These are phyloP conservation scores for Osmerus mordax DNA, from an alignment of 2,113 vertebrate species.

Conservation along the genomic window DNA sequence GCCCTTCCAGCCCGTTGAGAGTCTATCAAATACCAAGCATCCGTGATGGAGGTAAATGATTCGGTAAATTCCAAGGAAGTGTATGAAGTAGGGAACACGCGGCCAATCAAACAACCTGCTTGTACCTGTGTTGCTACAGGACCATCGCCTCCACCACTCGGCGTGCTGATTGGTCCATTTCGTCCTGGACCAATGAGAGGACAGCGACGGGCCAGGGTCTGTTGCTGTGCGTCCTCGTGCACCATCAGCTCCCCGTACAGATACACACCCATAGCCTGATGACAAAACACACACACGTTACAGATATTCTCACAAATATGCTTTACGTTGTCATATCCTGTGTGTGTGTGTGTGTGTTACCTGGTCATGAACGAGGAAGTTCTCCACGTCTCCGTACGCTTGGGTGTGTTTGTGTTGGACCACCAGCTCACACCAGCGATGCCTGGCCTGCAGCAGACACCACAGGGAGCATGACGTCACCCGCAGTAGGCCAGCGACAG, in stretches of 20 bases:
- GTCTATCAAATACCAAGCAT: too few relatives aligned
- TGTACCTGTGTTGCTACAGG: constrained; percentile 68
- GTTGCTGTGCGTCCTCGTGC: constrained; percentile 84
- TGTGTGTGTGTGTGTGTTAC: constrained; percentile 56
- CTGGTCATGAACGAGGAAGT: constrained; percentile 86
- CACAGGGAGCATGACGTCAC: constrained; percentile 1
- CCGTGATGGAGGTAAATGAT: too few relatives aligned
- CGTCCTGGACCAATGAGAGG: constrained; percentile 77
- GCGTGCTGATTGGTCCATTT: constrained; percentile 83
- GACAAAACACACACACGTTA: constrained; percentile 3
- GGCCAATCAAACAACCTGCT: constrained; percentile 1
- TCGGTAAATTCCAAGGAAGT: neutral
- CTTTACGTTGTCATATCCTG: neutral
- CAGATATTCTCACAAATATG: neutral
- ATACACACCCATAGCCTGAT: constrained; percentile 94
- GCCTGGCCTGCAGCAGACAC: constrained; percentile 75
- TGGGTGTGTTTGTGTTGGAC: constrained; percentile 78
- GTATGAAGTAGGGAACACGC: neutral
- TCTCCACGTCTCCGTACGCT: constrained; percentile 80
- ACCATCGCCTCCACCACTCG: constrained; percentile 92
- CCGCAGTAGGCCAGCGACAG: neutral
- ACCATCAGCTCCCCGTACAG: constrained; percentile 97
- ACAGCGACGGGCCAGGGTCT: constrained; percentile 82
- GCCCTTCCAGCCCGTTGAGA: too few relatives aligned
- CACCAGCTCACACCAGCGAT: constrained; percentile 95